These are phyloP conservation scores for Zaprionus vittiger DNA, from an alignment of 1,140 invertebrate species.

Conservation along the genomic window DNA sequence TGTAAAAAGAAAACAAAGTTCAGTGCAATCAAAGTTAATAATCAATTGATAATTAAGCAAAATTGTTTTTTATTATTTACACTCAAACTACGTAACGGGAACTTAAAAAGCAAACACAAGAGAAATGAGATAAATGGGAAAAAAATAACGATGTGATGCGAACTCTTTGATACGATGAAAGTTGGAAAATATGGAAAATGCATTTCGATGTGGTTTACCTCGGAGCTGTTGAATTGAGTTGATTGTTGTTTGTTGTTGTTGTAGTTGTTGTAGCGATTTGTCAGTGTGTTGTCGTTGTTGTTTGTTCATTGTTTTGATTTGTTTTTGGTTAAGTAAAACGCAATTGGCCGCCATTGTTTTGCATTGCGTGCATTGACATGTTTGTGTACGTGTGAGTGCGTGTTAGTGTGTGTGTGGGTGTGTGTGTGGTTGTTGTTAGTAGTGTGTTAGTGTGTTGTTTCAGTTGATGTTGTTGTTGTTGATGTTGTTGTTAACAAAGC, in stretches of 20 bases:
- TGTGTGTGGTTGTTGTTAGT: conserved; percentile 3
- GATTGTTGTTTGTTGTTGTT: conserved; percentile 24
- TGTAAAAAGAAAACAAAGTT: not conserved
- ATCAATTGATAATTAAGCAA: not conserved
- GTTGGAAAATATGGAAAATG: conserved; percentile 62
- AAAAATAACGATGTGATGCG: conserved; percentile 57
- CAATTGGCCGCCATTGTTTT: conserved; percentile 49
- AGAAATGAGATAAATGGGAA: conserved; percentile 14
- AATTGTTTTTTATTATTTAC: conserved; percentile 7
- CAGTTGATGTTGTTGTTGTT: conserved; percentile 49
- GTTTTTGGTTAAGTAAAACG: conserved; percentile 38
- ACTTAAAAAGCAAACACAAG: conserved; percentile 1
- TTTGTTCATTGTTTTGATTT: conserved; percentile 32
- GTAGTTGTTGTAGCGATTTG: conserved; percentile 47
- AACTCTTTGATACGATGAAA: conserved; percentile 40
- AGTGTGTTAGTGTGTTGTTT: conserved; percentile 38
- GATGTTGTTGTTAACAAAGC: conserved; percentile 45
- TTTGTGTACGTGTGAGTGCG: conserved; percentile 33
- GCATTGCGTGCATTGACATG: conserved; percentile 36
- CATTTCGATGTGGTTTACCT: conserved; percentile 81
- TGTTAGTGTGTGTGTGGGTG: conserved; percentile 37
- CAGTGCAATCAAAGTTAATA: not conserved
- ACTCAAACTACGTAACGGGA: conserved; percentile 39
- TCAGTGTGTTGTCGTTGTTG: conserved; percentile 58
- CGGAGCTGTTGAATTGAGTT: conserved; percentile 69